phyloP scores from a whole-genome alignment of 1,140 invertebrate species.

The Sminthurinus signatus region DNA sequence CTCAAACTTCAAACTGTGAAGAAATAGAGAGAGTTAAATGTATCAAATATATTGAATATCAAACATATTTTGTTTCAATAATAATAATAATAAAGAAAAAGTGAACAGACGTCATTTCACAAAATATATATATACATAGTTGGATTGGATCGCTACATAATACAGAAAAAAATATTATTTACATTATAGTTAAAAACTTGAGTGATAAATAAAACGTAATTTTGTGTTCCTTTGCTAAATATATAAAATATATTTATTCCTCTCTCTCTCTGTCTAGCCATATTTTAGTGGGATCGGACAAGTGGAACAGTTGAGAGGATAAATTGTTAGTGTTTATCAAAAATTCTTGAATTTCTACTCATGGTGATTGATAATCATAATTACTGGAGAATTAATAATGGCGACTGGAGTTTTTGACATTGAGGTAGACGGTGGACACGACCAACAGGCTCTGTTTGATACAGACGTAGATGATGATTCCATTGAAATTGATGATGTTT shows the following conservation, averaged over 20 bases:
- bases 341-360: background rate
- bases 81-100: no score
- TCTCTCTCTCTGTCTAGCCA: background rate
- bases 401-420: conserved; percentile 75
- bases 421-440: conserved; percentile 68
- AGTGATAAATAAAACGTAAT: no score
- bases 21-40: no score
- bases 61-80: no score
- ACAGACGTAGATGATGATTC: conserved; percentile 64
- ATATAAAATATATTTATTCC: background rate
- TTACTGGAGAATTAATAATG: background rate
- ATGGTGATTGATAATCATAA: background rate
- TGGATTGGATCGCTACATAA: no score
- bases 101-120: no score
- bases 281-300: background rate
- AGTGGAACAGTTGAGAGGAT: background rate
- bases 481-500: conserved; percentile 59
- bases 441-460: conserved; percentile 60
- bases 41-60: no score
- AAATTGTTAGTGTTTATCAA: background rate
- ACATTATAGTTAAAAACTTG: no score
- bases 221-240: no score
- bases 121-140: no score
- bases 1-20: no score
- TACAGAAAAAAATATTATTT: no score